These are phyloP conservation scores for Linepithema humile DNA, from an alignment of 1,140 invertebrate genomes.

Conservation along the genomic window DNA sequence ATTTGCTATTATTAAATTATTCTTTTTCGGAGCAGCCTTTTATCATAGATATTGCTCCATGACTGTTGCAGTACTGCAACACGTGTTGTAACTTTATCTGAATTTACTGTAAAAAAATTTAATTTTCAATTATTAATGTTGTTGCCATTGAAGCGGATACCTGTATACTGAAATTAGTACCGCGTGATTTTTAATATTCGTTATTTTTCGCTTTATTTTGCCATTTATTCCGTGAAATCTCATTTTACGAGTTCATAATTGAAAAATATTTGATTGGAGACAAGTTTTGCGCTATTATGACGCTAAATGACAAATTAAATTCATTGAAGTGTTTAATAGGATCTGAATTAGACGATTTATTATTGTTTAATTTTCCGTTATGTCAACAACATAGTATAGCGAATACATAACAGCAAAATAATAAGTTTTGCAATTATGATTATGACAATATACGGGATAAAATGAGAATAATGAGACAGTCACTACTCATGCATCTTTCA, in stretches of 20 bases:
- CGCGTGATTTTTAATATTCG: slow-evolving; percentile 10
- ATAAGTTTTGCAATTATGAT: slow-evolving; percentile 35
- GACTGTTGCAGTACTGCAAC: too few species aligned
- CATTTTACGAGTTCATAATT: slow-evolving; percentile 10
- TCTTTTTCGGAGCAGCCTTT: neutral
- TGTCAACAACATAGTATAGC: neutral
- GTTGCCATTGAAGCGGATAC: neutral
- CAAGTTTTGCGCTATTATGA: neutral
- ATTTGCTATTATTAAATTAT: neutral
- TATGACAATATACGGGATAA: neutral
- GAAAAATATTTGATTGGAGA: neutral
- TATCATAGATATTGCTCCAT: neutral
- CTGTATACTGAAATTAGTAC: neutral
- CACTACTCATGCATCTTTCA: slow-evolving; percentile 31
- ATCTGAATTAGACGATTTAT: neutral
- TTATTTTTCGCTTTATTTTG: neutral
- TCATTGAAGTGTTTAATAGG: neutral
- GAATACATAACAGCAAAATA: neutral
- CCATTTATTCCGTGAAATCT: neutral
- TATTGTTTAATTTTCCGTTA: slow-evolving; percentile 6
- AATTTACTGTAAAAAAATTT: slow-evolving; percentile 14
- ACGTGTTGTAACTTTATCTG: neutral
- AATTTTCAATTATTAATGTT: slow-evolving; percentile 28
- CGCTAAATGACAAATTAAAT: neutral
- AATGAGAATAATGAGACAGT: neutral